These are phyloP conservation scores for Hyles lineata DNA, from an alignment of 2,888 invertebrate genomes.

Conservation along the genomic window DNA sequence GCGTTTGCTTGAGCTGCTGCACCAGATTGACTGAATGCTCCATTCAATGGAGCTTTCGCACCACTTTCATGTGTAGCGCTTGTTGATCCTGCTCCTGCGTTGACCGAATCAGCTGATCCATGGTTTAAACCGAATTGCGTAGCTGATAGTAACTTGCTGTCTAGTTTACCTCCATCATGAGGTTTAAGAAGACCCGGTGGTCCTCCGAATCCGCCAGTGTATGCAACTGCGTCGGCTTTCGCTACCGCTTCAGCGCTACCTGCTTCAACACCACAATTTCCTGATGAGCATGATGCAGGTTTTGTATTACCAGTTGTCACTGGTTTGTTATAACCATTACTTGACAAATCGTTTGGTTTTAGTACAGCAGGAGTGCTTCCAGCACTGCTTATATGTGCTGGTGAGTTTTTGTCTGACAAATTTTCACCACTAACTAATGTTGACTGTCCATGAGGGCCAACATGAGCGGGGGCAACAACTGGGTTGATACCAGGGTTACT, in stretches of 20 bases:
- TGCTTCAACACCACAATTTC: slow-evolving; percentile 43
- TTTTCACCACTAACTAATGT: not conserved
- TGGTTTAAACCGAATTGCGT: slow-evolving; percentile 38
- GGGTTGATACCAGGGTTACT: not conserved
- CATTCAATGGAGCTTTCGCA: not conserved
- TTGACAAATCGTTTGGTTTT: slow-evolving; percentile 35
- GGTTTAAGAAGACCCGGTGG: slow-evolving; percentile 75
- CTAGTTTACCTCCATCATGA: slow-evolving; percentile 61
- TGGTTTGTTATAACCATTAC: not conserved
- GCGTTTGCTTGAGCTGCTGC: slow-evolving; percentile 29
- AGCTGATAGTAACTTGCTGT: slow-evolving; percentile 31
- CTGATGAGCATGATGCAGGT: slow-evolving; percentile 44
- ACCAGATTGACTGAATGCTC: slow-evolving; percentile 21
- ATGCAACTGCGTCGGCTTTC: slow-evolving; percentile 59
- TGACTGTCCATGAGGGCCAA: not conserved
- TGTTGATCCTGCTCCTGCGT: slow-evolving; percentile 31
- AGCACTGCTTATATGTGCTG: slow-evolving; percentile 31
- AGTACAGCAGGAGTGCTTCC: slow-evolving; percentile 36
- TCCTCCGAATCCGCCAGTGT: slow-evolving; percentile 76
- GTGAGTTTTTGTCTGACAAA: slow-evolving; percentile 3
- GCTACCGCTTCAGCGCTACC: slow-evolving; percentile 42
- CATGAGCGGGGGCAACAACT: not conserved
- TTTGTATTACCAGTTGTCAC: not conserved
- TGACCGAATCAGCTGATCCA: not conserved
- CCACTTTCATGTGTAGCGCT: slow-evolving; percentile 41